These are phyloP conservation scores for Drosophila kambysellisi DNA, from an alignment of 2,888 invertebrate species.

Conservation along the genomic window DNA sequence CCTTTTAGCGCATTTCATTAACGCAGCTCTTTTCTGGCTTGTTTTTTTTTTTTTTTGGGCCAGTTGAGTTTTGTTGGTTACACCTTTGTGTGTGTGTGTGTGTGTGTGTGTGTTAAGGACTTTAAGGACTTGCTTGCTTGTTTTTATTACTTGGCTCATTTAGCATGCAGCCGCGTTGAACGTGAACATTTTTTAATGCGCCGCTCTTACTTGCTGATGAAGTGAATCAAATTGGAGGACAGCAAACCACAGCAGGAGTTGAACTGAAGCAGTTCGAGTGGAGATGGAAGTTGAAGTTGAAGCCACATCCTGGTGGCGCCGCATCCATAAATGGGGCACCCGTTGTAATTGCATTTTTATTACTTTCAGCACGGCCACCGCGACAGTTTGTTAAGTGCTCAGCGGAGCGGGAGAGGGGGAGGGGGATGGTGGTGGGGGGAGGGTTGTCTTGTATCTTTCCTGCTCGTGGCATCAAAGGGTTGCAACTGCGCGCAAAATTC, in stretches of 20 bases:
- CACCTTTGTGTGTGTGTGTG: constrained; percentile 35
- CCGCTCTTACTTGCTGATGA: constrained; percentile 79
- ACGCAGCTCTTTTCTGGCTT: constrained; percentile 31
- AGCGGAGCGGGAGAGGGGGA: neutral
- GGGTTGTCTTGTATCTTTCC: neutral
- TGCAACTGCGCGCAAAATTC: constrained; percentile 65
- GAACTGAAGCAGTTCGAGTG: neutral
- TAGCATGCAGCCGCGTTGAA: constrained; percentile 69
- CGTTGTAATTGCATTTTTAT: constrained; percentile 82
- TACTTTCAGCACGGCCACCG: constrained; percentile 63
- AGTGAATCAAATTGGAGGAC: constrained; percentile 77
- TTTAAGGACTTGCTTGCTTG: constrained; percentile 23
- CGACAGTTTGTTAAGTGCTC: constrained; percentile 76
- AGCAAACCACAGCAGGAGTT: constrained; percentile 15
- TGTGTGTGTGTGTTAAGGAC: constrained; percentile 34
- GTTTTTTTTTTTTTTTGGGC: constrained; percentile 10
- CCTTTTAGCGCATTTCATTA: constrained; percentile 78
- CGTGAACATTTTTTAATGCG: constrained; percentile 74
- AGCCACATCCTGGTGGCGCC: neutral
- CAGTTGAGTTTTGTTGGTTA: constrained; percentile 23
- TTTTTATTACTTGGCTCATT: constrained; percentile 68
- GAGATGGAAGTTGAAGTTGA: neutral
- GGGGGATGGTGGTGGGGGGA: neutral
- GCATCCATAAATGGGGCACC: constrained; percentile 39
- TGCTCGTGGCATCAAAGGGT: constrained; percentile 52